Evolutionary conservation across 2,888 invertebrate genomes (phyloP).

Genomic region (Halictus ligatus): DNA sequence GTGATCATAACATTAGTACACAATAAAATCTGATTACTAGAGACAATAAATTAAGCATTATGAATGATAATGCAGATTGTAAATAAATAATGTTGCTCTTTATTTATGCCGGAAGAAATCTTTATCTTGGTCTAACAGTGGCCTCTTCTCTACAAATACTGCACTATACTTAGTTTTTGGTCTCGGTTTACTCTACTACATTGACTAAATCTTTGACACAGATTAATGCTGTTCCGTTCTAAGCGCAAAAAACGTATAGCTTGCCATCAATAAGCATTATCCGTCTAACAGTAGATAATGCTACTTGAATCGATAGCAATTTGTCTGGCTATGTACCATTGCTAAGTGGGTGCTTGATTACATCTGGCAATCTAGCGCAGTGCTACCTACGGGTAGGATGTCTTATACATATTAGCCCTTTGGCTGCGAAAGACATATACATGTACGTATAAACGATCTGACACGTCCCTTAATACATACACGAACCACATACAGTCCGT

Average conservation of each 20-base stretch:
- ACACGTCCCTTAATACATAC: neutral
- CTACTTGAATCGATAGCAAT: constrained; percentile 55
- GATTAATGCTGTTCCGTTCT: constrained; percentile 56
- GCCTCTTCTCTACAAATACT: neutral
- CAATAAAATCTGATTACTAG: too few relatives aligned
- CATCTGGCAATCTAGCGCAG: constrained; percentile 47
- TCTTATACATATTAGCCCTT: constrained; percentile 3
- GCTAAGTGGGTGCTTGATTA: constrained; percentile 46
- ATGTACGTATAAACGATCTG: neutral
- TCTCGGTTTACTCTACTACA: neutral
- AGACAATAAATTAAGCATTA: too few relatives aligned
- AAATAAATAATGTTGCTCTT: neutral
- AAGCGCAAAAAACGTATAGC: constrained; percentile 51
- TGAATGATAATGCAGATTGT: too few relatives aligned
- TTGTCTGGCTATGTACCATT: constrained; percentile 52
- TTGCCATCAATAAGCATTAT: constrained; percentile 51
- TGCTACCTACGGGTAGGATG: neutral
- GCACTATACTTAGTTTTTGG: neutral
- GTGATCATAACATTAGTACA: too few relatives aligned
- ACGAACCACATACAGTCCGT: neutral
- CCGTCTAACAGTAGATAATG: constrained; percentile 54
- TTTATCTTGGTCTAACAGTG: neutral
- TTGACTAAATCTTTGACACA: constrained; percentile 30
- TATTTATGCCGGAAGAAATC: neutral
- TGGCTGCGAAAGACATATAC: neutral